Evolutionary conservation across 2,888 invertebrate species (phyloP), one percentile per base, ranked within the genome.

Genomic region (Eueremaeus valkanovi): DNA sequence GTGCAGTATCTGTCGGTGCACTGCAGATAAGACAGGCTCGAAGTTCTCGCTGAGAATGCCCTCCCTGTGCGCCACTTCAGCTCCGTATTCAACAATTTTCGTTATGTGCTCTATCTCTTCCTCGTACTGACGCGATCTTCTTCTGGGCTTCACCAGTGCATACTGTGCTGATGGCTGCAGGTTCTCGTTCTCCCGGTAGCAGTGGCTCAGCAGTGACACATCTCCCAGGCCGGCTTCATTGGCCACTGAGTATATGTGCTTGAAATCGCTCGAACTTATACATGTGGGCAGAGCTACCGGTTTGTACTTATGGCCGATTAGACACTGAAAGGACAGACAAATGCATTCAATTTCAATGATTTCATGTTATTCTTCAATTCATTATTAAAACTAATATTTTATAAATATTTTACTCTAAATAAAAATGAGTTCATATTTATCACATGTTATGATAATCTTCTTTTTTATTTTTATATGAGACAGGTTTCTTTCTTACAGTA

Each of bases 301-400:
- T 1, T 85, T 85, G 77, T 84, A 85, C 72, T 83, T 83, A 78
- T 85, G 84, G 6, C 85, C 85, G 18, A 85, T 79, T 31, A 86
- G 79, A 42, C 82, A 81, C 85, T 85, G 80, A 73, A 80, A 75
- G 36, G 21, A 73, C 16, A 27, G 11, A 73, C n/a, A 24, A 24
- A 73, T 18, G 6, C 36, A 36, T 36, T 5, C 11, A 11, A 31
- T 0, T 5, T 74, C 36, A n/a, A n/a, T n/a, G n/a, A n/a, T n/a
- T n/a, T n/a, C n/a, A 36, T 36, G 5, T 36, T 8, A 8, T 36
- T 36, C 36, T 36, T 36, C 6, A 8, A 36, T 36, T 36, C 11
- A 36, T 36, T 5, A 8, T 36, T 36, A 36, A 36, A 8, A 8
- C 36, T 36, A 11, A 36, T 36, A 36, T 36, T 36, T 36, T 36